phyloP scores from a whole-genome alignment of 2,113 vertebrate species.

The Mugil cephalus region DNA sequence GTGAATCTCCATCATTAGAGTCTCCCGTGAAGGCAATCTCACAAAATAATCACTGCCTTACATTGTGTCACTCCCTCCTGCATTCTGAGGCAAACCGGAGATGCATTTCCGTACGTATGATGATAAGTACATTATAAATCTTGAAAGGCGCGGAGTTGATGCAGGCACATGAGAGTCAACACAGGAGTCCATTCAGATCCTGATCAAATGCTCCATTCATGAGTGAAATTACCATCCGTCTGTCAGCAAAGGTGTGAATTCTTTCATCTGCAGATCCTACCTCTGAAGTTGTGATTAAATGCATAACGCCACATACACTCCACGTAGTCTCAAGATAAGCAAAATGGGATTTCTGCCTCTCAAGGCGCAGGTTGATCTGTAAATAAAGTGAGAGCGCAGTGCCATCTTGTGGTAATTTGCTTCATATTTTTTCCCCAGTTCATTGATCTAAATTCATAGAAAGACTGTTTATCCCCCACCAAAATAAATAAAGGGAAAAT shows the following conservation, averaged over 20 bases:
- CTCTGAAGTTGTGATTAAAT: constrained; percentile 79
- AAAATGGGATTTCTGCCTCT: constrained; percentile 52
- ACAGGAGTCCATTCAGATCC: constrained; percentile 77
- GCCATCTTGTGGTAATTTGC: constrained; percentile 62
- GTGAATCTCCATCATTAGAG: constrained; percentile 50
- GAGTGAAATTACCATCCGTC: constrained; percentile 83
- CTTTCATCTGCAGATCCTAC: constrained; percentile 76
- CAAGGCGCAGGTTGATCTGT: background rate
- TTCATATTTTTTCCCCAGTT: background rate
- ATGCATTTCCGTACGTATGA: constrained; percentile 68
- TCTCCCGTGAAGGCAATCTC: constrained; percentile 34
- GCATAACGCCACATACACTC: constrained; percentile 70
- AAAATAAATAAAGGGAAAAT: too few species aligned
- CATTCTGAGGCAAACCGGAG: constrained; percentile 48
- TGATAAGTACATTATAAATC: constrained; percentile 73
- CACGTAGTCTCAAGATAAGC: constrained; percentile 57
- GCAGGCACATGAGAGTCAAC: constrained; percentile 70
- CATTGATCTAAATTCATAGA: background rate
- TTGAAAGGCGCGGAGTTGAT: constrained; percentile 62
- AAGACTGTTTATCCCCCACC: too few species aligned
- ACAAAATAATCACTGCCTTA: constrained; percentile 58
- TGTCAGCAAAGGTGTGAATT: constrained; percentile 82
- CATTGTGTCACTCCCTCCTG: constrained; percentile 49
- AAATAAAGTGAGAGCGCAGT: constrained; percentile 39
- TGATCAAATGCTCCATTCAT: constrained; percentile 84